A percentile compares a stretch with the other conserved stretches of the same genome.
Evolutionary conservation across 2,888 invertebrate species (phyloP).

Genomic region (Drosophila stalkeri): DNA sequence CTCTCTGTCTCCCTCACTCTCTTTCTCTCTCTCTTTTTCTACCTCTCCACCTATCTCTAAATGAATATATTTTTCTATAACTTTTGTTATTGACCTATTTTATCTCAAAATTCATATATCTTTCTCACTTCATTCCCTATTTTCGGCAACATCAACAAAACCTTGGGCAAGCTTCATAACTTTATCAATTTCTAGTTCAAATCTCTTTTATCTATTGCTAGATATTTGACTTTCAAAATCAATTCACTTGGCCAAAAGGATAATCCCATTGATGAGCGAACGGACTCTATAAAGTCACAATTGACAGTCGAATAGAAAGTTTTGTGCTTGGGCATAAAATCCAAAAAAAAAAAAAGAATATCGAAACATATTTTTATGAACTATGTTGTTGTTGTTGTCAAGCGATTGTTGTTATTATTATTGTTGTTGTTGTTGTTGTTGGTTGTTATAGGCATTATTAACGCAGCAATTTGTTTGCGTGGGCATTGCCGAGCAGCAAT

Average conservation of each 20-base stretch:
- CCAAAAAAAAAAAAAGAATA: conserved; percentile 41
- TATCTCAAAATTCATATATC: neutral
- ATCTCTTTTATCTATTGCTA: conserved; percentile 1
- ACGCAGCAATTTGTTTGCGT: conserved; percentile 67
- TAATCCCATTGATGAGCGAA: neutral
- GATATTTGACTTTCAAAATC: neutral
- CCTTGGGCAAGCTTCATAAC: neutral
- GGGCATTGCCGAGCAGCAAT: conserved; percentile 39
- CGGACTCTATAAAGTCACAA: neutral
- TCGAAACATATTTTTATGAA: conserved; percentile 44
- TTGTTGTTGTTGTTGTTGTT: conserved; percentile 23
- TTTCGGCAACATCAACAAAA: neutral
- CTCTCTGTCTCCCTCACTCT: neutral
- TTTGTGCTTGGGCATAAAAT: conserved; percentile 33
- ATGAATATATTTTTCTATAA: neutral
- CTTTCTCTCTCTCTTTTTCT: neutral
- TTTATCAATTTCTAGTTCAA: conserved; percentile 1
- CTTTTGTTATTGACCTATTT: neutral
- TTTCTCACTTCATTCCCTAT: neutral
- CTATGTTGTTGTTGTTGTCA: conserved; percentile 15
- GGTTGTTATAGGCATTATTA: conserved; percentile 72
- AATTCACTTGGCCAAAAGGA: neutral
- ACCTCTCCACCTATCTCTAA: neutral
- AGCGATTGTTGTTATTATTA: conserved; percentile 4
- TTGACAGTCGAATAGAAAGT: conserved; percentile 7